Conservation (phyloP, 2,888 invertebrate species). For the Sialis fuliginosa region DNA sequence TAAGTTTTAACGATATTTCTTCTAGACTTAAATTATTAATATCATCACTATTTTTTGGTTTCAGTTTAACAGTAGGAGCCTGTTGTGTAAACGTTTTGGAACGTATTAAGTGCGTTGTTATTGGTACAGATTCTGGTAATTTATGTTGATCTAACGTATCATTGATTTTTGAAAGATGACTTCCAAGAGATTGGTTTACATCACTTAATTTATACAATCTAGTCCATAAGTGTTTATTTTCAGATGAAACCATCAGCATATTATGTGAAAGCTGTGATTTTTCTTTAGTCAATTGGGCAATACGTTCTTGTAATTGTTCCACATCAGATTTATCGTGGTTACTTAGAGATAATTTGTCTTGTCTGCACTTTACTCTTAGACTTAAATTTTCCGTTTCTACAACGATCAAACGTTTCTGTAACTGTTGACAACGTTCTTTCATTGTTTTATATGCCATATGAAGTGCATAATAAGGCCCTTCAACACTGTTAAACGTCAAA, state of each 20-base stretch:
- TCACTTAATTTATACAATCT: constrained; percentile 45
- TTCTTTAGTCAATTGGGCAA: constrained; percentile 52
- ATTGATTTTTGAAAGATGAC: constrained; percentile 31
- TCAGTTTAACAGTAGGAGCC: constrained; percentile 34
- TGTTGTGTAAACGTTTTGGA: constrained; percentile 53
- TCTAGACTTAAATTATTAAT: constrained; percentile 51
- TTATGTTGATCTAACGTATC: constrained; percentile 29
- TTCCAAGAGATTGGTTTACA: constrained; percentile 33
- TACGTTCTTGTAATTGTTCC: constrained; percentile 35
- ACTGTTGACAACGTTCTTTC: constrained; percentile 59
- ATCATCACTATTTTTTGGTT: constrained; percentile 18
- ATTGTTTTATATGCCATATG: constrained; percentile 65
- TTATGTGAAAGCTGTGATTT: constrained; percentile 61
- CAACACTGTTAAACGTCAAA: not conserved
- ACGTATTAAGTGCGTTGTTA: constrained; percentile 26
- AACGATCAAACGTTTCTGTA: constrained; percentile 49
- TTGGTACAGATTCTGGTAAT: constrained; percentile 9
- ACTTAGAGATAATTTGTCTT: constrained; percentile 13
- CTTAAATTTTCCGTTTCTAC: constrained; percentile 63
- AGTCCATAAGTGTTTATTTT: constrained; percentile 66
- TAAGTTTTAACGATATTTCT: constrained; percentile 55
- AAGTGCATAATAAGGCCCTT: constrained; percentile 26
- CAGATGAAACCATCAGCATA: constrained; percentile 62
- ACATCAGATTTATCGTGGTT: constrained; percentile 25
- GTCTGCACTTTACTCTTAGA: constrained; percentile 28